Conservation (phyloP, 92 coral and sea anemone genomes). For the Actinostola sp. region DNA sequence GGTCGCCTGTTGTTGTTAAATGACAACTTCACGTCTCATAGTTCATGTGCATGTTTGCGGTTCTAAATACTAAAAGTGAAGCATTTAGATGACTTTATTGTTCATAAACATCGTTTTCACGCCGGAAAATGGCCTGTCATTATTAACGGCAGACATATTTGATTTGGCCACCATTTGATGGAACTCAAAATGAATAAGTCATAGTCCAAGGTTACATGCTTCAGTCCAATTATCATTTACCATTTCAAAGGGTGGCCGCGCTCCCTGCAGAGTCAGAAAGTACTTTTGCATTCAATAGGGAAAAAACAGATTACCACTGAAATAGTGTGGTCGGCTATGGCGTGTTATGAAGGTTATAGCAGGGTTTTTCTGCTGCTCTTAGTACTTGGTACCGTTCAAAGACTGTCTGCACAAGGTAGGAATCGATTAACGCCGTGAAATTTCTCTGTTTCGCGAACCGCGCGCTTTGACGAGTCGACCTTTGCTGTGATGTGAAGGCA, state of each 20-base stretch:
- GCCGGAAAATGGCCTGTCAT: slow-evolving; percentile 11
- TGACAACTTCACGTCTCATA: neutral
- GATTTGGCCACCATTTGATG: slow-evolving; percentile 1
- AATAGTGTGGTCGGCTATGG: neutral
- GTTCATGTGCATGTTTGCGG: neutral
- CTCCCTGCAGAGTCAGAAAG: slow-evolving; percentile 2
- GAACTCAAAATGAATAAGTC: slow-evolving; percentile 19
- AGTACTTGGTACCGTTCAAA: neutral
- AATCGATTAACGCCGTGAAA: too few species aligned
- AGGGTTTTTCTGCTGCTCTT: neutral
- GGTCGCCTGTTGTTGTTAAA: neutral
- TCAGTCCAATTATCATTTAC: slow-evolving; percentile 24
- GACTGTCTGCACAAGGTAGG: too few species aligned
- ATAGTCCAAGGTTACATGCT: slow-evolving; percentile 6
- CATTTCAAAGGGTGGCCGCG: slow-evolving; percentile 25
- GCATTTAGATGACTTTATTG: neutral
- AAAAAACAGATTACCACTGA: neutral
- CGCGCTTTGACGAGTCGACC: too few species aligned
- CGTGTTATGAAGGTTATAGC: neutral
- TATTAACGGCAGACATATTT: neutral
- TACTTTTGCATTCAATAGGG: neutral
- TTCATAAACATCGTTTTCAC: neutral
- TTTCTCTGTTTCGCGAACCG: too few species aligned
- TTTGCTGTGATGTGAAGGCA: too few species aligned
- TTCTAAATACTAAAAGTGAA: neutral